Evolutionary conservation across 2,797 vertebrate genomes (phyloP).

Genomic region (Cephalopachus bancanus): DNA sequence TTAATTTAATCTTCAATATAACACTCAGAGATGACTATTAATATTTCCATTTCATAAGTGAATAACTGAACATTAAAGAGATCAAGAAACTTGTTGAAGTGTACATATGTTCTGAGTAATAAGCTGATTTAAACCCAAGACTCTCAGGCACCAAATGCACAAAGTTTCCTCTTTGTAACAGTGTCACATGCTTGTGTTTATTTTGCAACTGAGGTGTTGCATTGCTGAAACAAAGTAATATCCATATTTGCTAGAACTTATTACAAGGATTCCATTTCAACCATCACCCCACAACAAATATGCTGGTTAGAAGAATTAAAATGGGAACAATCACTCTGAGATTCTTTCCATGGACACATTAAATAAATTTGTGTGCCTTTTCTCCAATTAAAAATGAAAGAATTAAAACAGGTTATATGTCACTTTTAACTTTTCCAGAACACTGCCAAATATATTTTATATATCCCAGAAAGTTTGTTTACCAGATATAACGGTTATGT

Average conservation of each 20-base stretch:
- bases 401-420: background rate
- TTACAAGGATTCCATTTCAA: background rate
- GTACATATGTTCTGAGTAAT: background rate
- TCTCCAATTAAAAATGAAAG: too few species aligned
- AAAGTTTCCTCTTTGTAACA: background rate
- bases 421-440: constrained; percentile 29
- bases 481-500: background rate
- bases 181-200: background rate
- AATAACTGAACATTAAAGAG: background rate
- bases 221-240: background rate
- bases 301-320: background rate
- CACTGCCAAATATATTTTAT: background rate
- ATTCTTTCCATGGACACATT: too few species aligned
- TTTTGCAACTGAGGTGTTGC: background rate
- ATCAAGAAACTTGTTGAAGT: background rate
- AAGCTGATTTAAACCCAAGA: background rate
- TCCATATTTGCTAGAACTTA: background rate
- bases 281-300: background rate
- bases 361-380: too few species aligned
- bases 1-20: background rate
- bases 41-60: constrained; percentile 34
- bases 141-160: background rate
- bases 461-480: background rate
- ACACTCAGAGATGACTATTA: background rate
- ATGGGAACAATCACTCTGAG: too few species aligned